Conservation (phyloP, 2,888 invertebrate genomes). For the Netelia virgata region DNA sequence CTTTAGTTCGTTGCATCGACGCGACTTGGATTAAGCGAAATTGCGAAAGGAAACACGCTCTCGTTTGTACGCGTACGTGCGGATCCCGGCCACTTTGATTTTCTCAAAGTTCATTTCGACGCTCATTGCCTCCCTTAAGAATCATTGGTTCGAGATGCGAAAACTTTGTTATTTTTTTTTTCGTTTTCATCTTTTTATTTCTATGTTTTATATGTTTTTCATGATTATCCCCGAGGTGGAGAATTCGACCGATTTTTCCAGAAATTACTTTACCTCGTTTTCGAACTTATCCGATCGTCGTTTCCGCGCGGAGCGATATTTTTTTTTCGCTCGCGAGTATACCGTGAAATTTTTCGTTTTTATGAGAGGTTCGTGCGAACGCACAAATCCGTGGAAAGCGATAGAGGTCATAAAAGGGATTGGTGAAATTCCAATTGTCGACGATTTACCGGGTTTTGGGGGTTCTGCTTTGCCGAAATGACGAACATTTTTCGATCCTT, state of each 20-base stretch:
- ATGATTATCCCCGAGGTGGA: neutral
- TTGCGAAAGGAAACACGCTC: slow-evolving; percentile 55
- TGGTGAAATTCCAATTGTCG: neutral
- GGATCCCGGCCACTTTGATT: slow-evolving; percentile 16
- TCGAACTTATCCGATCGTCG: neutral
- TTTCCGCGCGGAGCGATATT: neutral
- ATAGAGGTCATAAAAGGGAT: neutral
- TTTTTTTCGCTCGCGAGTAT: neutral
- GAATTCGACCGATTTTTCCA: neutral
- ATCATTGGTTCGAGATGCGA: slow-evolving; percentile 17
- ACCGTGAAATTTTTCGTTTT: neutral
- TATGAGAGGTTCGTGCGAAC: neutral
- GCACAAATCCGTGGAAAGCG: neutral
- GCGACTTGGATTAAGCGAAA: slow-evolving; percentile 18
- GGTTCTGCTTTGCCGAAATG: neutral
- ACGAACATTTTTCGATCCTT: slow-evolving; percentile 3
- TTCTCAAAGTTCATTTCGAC: slow-evolving; percentile 33
- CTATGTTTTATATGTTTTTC: neutral
- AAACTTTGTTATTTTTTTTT: neutral
- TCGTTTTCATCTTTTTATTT: neutral
- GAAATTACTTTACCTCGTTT: slow-evolving; percentile 4
- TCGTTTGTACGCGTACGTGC: slow-evolving; percentile 56
- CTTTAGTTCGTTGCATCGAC: slow-evolving; percentile 15
- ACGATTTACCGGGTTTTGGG: neutral
- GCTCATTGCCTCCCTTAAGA: neutral